phyloP scores from a whole-genome alignment of 2,797 vertebrate genomes.

The Aplochiton taeniatus region DNA sequence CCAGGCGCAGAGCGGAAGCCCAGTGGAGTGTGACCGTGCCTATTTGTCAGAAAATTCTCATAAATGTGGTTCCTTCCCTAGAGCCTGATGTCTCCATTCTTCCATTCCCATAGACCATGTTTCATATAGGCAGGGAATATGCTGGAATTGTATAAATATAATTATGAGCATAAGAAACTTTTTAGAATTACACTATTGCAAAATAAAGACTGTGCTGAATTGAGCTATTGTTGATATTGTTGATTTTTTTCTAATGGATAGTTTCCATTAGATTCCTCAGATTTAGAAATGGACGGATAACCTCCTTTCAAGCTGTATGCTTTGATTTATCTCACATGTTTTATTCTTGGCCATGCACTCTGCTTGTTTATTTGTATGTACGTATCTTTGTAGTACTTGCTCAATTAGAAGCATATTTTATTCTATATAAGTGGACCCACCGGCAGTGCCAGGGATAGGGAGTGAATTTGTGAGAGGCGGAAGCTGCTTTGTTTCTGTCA shows the following conservation, averaged over 20 bases:
- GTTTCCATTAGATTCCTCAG: too few relatives aligned
- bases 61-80: conserved; percentile 88
- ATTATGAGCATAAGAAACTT: background rate
- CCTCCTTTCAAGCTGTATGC: too few relatives aligned
- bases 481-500: conserved; percentile 56
- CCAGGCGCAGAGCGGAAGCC: conserved; percentile 86
- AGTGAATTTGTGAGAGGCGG: conserved; percentile 50
- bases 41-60: conserved; percentile 95
- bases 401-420: too few relatives aligned
- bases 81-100: conserved; percentile 95
- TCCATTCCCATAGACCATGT: conserved; percentile 70
- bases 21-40: conserved; percentile 88
- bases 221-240: too few relatives aligned
- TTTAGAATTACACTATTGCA: too few relatives aligned
- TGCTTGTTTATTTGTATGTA: background rate
- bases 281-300: too few relatives aligned
- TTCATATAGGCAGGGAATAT: background rate
- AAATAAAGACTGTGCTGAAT: too few relatives aligned
- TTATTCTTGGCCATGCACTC: background rate
- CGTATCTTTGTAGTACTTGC: conserved; percentile 53
- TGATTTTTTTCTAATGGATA: too few relatives aligned
- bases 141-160: too few relatives aligned
- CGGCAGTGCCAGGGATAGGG: conserved; percentile 83
- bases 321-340: background rate
- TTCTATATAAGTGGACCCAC: conserved; percentile 88